Conservation (phyloP, 1,140 invertebrate species). For the Drosophila baimaii region DNA sequence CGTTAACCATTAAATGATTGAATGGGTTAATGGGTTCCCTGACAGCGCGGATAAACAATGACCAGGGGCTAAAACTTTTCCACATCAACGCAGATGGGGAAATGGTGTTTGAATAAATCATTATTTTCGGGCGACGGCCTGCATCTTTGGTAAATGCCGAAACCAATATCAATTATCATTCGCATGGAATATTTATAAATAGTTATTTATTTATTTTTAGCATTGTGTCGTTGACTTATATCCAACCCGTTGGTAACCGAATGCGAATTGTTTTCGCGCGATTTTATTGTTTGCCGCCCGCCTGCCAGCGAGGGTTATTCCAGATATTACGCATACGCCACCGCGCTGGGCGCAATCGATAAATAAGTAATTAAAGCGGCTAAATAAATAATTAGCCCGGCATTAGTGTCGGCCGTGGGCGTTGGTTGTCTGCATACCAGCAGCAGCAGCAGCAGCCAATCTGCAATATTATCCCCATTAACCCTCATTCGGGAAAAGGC, state of each 20-base stretch:
- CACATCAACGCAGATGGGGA: slow-evolving; percentile 22
- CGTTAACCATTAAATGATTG: slow-evolving; percentile 48
- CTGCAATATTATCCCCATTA: slow-evolving; percentile 49
- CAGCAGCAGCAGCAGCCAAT: slow-evolving; percentile 28
- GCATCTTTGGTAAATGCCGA: slow-evolving; percentile 20
- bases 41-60: slow-evolving; percentile 39
- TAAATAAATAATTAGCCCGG: slow-evolving; percentile 72
- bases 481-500: slow-evolving; percentile 1
- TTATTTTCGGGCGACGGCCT: not conserved
- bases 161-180: slow-evolving; percentile 44
- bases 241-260: slow-evolving; percentile 22
- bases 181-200: slow-evolving; percentile 39
- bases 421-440: slow-evolving; percentile 43
- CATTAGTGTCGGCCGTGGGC: slow-evolving; percentile 44
- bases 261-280: slow-evolving; percentile 29
- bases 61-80: slow-evolving; percentile 21
- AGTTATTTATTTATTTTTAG: slow-evolving; percentile 49
- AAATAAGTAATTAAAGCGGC: slow-evolving; percentile 75
- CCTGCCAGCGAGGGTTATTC: slow-evolving; percentile 19
- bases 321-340: slow-evolving; percentile 66
- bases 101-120: slow-evolving; percentile 42
- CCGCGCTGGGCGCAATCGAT: slow-evolving; percentile 48
- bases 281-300: slow-evolving; percentile 15
- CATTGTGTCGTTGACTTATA: slow-evolving; percentile 60
- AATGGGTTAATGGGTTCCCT: slow-evolving; percentile 34